Base-by-base conservation (phyloP, 1,140 invertebrate species). In the Drosophila seguyi region DNA sequence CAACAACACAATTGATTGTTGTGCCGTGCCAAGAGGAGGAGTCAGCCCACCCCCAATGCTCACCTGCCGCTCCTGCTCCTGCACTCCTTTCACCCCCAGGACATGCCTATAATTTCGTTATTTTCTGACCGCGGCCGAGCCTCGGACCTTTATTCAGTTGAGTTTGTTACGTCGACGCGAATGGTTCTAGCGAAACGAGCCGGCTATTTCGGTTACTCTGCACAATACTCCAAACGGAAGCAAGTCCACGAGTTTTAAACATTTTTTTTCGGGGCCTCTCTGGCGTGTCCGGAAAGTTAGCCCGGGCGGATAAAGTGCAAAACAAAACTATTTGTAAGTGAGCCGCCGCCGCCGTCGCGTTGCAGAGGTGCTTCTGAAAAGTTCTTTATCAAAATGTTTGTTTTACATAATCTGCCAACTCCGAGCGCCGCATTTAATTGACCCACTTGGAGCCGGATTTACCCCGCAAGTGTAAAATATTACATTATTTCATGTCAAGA, bases 401-500 rank as follows among this genome's bases (percentile, higher is more conserved):
- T 50, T 84, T 58, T 56, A 45, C 62, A 65, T 81, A 78, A 85
- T 86, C 74, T 79, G 62, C 41, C 59, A 52, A 82, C 53, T 78
- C 55, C 60, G 53, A 62, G 63, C 47, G 61, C 62, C 85, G 85
- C 85, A 90, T 90, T 85, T 81, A 79, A 90, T 90, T 90, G 85
- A 90, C 86, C 85, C 65, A 90, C 62, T 90, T 90, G 85, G 63
- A 42, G 38, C 63, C 74, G 75, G 66, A 76, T 67, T 79, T 87
- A 67, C 79, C 52, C 20, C 34, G 31, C 20, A 68, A 77, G 62
- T 90, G 77, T 85, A 90, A 90, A 90, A 90, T 87, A 87, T 87
- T 84, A 84, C 80, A 78, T 84, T 87, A 84, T 80, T 84, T 75
- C 84, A 77, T 88, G 76, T 63, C 68, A 41, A 36, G 80, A 90